Conservation (phyloP, 2,113 vertebrate genomes). For the Tautogolabrus adspersus region DNA sequence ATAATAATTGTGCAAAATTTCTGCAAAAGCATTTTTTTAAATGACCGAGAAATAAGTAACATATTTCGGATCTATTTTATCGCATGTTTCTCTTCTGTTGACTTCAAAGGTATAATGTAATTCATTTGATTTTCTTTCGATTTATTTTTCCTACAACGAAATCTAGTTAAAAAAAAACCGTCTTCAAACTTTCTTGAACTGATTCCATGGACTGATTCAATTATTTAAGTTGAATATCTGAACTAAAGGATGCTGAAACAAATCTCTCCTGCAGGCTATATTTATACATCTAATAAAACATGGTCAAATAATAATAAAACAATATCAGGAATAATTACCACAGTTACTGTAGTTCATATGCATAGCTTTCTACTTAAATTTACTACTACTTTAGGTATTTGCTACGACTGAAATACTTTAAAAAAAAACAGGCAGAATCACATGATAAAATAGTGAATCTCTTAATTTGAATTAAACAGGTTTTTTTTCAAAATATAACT, state of each 20-base stretch:
- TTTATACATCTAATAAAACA: neutral
- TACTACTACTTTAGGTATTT: neutral
- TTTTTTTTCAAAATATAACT: neutral
- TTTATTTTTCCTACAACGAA: too few species aligned
- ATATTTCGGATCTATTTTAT: too few species aligned
- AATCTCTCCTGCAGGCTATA: neutral
- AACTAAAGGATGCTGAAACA: slow-evolving; percentile 7
- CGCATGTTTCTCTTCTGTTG: too few species aligned
- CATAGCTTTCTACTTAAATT: neutral
- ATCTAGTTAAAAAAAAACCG: too few species aligned
- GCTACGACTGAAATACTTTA: neutral
- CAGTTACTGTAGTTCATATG: neutral
- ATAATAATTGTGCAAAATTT: too few species aligned
- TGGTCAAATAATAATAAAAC: slow-evolving; percentile 9
- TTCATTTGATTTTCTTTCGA: too few species aligned
- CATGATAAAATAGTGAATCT: neutral
- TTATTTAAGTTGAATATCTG: neutral
- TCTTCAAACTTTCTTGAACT: neutral
- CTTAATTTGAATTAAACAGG: neutral
- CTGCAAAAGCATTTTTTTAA: too few species aligned
- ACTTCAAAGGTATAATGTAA: too few species aligned
- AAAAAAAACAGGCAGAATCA: neutral
- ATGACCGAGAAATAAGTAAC: too few species aligned
- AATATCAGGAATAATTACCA: neutral
- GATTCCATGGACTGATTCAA: neutral